A percentile compares a stretch with the other conserved stretches of the same genome.
phyloP scores from a whole-genome alignment of 2,113 vertebrate genomes.

The Pseudois nayaur region DNA sequence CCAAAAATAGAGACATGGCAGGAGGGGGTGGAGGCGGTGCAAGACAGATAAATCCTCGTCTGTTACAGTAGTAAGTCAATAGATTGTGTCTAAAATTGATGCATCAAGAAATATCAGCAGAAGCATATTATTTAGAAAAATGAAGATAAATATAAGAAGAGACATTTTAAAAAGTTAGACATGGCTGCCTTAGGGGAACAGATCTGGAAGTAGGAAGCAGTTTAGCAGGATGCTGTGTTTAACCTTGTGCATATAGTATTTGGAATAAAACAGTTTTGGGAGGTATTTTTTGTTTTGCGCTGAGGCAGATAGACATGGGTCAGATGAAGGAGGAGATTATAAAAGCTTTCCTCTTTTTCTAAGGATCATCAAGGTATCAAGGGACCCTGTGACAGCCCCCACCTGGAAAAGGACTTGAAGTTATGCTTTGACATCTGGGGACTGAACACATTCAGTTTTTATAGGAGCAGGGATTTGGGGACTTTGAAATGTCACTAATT shows the following conservation, averaged over 20 bases:
- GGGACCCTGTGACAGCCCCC: background rate
- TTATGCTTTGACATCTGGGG: background rate
- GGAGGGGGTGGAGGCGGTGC: background rate
- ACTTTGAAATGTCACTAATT: conserved; percentile 63
- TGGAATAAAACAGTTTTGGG: background rate
- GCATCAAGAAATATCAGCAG: conserved; percentile 60
- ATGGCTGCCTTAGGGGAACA: background rate
- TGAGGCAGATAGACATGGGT: background rate
- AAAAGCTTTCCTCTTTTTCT: background rate
- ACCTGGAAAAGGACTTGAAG: background rate
- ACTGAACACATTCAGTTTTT: background rate
- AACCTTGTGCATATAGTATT: background rate
- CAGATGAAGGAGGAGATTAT: background rate
- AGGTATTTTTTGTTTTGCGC: background rate
- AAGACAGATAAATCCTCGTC: conserved; percentile 46
- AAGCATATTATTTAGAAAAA: conserved; percentile 63
- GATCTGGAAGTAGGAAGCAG: background rate
- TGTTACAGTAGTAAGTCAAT: conserved; percentile 45
- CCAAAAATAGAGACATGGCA: conserved; percentile 9
- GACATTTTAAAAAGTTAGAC: conserved; percentile 58
- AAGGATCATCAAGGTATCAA: background rate
- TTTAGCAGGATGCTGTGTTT: background rate
- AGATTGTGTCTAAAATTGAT: conserved; percentile 62
- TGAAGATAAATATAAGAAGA: conserved; percentile 49
- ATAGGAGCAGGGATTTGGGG: conserved; percentile 18